A percentile compares a stretch with the other conserved stretches of the same genome.
These are phyloP conservation scores for Bostrychus sinensis DNA, from an alignment of 2,113 vertebrate species.

Conservation along the genomic window DNA sequence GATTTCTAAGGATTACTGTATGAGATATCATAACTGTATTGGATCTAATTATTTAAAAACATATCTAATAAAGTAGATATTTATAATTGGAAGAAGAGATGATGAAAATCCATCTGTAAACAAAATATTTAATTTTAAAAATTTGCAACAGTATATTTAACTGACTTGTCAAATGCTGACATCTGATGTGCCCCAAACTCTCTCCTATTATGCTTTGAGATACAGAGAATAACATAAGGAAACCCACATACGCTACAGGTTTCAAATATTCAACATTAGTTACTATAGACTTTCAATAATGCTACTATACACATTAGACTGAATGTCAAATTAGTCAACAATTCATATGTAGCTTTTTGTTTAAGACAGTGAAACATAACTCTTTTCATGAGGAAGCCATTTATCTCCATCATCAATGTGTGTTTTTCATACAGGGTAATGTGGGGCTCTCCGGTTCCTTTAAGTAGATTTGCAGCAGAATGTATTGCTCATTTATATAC, in stretches of 20 bases:
- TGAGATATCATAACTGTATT: too few species aligned
- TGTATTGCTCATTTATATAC: conserved; percentile 64
- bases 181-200: too few species aligned
- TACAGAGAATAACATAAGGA: too few species aligned
- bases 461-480: conserved; percentile 75
- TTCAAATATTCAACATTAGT: too few species aligned
- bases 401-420: conserved; percentile 23
- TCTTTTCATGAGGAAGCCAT: conserved; percentile 23
- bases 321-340: not conserved
- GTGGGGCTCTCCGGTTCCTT: conserved; percentile 66
- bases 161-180: too few species aligned
- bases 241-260: too few species aligned
- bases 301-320: not conserved
- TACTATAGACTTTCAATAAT: not conserved
- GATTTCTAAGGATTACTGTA: not conserved
- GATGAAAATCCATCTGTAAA: not conserved
- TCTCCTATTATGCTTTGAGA: too few species aligned
- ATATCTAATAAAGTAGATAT: not conserved
- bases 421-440: conserved; percentile 68
- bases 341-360: not conserved
- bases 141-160: too few species aligned
- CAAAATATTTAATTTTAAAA: too few species aligned
- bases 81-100: not conserved
- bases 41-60: not conserved
- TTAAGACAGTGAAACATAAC: too few species aligned